Evolutionary conservation across 1,140 invertebrate species (phyloP).

Genomic region (Acyrthosiphon pisum): DNA sequence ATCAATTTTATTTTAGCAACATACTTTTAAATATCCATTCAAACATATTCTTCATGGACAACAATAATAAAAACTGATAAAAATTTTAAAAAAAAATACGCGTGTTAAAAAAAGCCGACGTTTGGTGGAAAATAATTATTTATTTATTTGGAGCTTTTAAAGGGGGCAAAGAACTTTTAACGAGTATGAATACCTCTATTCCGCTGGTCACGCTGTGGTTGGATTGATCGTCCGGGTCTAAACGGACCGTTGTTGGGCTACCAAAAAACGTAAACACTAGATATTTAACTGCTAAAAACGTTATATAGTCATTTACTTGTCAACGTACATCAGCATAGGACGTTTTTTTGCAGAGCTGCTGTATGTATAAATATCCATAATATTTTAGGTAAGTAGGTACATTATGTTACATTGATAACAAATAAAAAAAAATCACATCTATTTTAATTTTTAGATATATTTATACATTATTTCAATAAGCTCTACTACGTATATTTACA

Average conservation of each 20-base stretch:
- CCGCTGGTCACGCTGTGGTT: not conserved
- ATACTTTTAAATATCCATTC: not conserved
- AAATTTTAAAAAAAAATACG: not conserved
- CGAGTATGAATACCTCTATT: not conserved
- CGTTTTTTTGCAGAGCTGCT: not conserved
- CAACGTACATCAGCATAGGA: not conserved
- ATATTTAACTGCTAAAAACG: not conserved
- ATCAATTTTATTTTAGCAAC: too few relatives aligned
- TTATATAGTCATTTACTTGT: slow-evolving; percentile 13
- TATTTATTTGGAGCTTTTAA: not conserved
- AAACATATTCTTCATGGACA: not conserved
- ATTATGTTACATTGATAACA: not conserved
- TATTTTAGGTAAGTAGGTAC: not conserved
- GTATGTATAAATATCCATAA: not conserved
- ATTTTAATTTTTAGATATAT: not conserved
- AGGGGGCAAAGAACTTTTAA: not conserved
- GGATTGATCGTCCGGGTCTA: not conserved
- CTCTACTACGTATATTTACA: too few relatives aligned
- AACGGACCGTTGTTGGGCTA: slow-evolving; percentile 31
- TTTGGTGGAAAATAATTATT: not conserved
- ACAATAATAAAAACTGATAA: not conserved
- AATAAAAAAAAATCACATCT: not conserved
- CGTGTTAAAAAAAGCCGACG: not conserved
- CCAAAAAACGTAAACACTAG: slow-evolving; percentile 42
- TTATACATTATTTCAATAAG: not conserved